Evolutionary conservation across 2,888 invertebrate species (phyloP), one percentile per base, ranked within the genome.

Genomic region (Vesta saturnalis): DNA sequence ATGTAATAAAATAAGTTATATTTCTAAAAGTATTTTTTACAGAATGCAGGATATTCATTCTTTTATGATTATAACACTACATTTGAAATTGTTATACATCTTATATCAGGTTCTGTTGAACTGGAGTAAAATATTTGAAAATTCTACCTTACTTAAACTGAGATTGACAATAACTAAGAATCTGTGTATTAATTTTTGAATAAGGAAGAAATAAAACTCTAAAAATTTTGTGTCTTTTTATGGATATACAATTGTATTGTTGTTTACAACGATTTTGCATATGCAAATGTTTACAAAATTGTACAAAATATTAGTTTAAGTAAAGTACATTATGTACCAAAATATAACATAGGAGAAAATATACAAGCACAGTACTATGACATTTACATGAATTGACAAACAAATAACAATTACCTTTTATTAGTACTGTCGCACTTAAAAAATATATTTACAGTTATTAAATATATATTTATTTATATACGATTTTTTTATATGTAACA

Each of bases 231-330:
- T n/a, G 8, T n/a, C 8, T n/a, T 39, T 39, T 39, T 39, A 39
- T 62, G 39, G 56, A 68, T 68, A 63, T 68, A 58, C 63, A 68
- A 59, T 55, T 69, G 61, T 69, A 69, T 69, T 69, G 60, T n/a
- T n/a, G n/a, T 65, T 67, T 60, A 54, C 62, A 69, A 64, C 62
- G 55, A 66, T 62, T 59, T 46, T 61, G 52, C 65, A 71, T 72
- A 73, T 71, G 69, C 68, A 72, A 73, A 72, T 74, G 74, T 64
- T 71, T 74, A 74, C 74, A 74, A 74, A 73, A 74, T 71, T 74
- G 74, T 74, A 74, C 70, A 74, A 74, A 74, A 74, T 69, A 73
- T 73, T 68, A 70, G 73, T 70, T 64, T 65, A 67, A 70, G 63
- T 67, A 63, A 70, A 52, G 59, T 73, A 73, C 71, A 68, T 70